Conservation (phyloP, 2,113 vertebrate genomes). For the Lethenteron reissneri region DNA sequence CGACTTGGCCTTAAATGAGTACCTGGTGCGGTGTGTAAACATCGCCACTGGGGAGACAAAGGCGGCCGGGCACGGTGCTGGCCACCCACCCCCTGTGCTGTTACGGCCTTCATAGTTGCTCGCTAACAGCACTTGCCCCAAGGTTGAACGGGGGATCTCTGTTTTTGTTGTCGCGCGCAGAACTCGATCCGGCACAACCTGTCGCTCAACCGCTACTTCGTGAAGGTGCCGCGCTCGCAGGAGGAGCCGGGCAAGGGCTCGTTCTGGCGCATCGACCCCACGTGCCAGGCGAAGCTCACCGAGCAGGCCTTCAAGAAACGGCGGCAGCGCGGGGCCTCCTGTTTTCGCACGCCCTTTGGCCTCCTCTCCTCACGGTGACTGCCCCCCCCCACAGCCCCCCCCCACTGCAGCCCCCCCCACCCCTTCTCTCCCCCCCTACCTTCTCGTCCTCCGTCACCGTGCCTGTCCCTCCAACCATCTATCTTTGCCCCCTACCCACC, state of each 20-base stretch:
- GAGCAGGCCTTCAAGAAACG: slow-evolving; percentile 93
- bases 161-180: slow-evolving; percentile 23
- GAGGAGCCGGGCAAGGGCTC: slow-evolving; percentile 94
- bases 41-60: too few relatives aligned
- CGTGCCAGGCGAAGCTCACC: slow-evolving; percentile 76
- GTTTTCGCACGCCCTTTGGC: slow-evolving; percentile 88
- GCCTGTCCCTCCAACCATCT: too few relatives aligned
- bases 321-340: slow-evolving; percentile 77
- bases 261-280: slow-evolving; percentile 86
- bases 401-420: neutral
- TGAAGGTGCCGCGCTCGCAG: slow-evolving; percentile 94
- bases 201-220: slow-evolving; percentile 92
- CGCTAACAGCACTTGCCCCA: neutral
- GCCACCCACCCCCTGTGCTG: too few relatives aligned
- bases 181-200: slow-evolving; percentile 99
- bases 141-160: neutral
- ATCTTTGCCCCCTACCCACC: neutral
- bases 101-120: too few relatives aligned
- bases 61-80: too few relatives aligned
- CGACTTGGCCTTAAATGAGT: too few relatives aligned
- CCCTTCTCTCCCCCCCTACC: slow-evolving; percentile 4
- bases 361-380: slow-evolving; percentile 76
- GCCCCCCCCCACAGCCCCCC: slow-evolving; percentile 6
- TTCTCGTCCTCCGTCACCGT: neutral
- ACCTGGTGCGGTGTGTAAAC: too few relatives aligned